Percentiles rank a stretch among this genome's conserved stretches.
Conservation (phyloP, 2,797 vertebrate genomes). For the Eospalax fontanierii region DNA sequence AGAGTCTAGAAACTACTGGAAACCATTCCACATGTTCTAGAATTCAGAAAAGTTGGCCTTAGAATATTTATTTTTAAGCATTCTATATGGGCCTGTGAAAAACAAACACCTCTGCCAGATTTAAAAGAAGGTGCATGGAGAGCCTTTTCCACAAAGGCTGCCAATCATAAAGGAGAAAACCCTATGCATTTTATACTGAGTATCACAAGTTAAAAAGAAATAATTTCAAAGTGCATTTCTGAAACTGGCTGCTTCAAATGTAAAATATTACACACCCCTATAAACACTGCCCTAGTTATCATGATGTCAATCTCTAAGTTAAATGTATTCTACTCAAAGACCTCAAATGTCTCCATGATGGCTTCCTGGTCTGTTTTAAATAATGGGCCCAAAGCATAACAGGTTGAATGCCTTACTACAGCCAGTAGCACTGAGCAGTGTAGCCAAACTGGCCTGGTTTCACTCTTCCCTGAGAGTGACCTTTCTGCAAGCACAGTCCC, state of each 20-base stretch:
- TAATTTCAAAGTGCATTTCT: not conserved
- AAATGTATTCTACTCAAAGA: not conserved
- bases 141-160: not conserved
- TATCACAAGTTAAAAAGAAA: not conserved
- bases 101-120: not conserved
- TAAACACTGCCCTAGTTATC: not conserved
- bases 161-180: not conserved
- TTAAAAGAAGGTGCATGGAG: not conserved
- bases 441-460: not conserved
- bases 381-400: not conserved
- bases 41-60: not conserved
- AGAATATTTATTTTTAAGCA: not conserved
- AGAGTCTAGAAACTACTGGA: not conserved
- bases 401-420: not conserved
- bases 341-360: not conserved
- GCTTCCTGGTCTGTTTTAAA: conserved; percentile 31
- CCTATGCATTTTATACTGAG: not conserved
- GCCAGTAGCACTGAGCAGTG: not conserved
- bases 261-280: not conserved
- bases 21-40: not conserved
- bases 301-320: not conserved
- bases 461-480: not conserved
- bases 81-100: not conserved
- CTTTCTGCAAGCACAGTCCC: not conserved
- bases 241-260: not conserved